Evolutionary conservation across 2,888 invertebrate species (phyloP).

Genomic region (Agonopterix heracliana): DNA sequence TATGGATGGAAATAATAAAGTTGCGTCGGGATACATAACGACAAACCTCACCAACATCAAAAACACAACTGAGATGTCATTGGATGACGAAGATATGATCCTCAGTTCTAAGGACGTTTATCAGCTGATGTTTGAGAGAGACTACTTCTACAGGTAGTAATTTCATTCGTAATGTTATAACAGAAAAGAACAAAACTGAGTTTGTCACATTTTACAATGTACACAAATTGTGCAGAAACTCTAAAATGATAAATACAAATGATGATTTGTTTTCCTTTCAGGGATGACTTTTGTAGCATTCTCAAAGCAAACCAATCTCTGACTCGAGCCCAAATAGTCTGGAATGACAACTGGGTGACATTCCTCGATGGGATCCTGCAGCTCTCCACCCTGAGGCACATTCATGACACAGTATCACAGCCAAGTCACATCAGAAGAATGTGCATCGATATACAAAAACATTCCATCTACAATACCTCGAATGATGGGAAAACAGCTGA

Average conservation of each 20-base stretch:
- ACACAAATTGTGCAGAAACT: too few relatives aligned
- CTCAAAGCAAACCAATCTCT: conserved; percentile 26
- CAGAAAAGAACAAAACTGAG: background rate
- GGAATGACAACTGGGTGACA: conserved; percentile 87
- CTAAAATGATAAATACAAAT: too few relatives aligned
- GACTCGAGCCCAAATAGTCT: conserved; percentile 57
- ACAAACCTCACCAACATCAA: background rate
- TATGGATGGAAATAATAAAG: conserved; percentile 24
- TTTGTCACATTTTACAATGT: background rate
- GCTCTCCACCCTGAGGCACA: conserved; percentile 78
- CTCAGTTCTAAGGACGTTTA: conserved; percentile 35
- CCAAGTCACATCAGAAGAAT: conserved; percentile 64
- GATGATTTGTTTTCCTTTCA: conserved; percentile 15
- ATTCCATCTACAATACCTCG: conserved; percentile 8
- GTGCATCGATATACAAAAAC: conserved; percentile 28
- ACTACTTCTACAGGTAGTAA: conserved; percentile 32
- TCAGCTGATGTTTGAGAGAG: conserved; percentile 27
- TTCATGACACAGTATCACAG: conserved; percentile 76
- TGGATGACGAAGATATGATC: conserved; percentile 12
- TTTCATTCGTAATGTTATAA: background rate
- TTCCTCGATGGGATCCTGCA: conserved; percentile 90
- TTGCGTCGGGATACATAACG: conserved; percentile 29
- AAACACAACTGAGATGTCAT: background rate
- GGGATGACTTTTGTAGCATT: conserved; percentile 40
- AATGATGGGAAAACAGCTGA: conserved; percentile 18